Base-by-base conservation (phyloP, 2,797 vertebrate genomes). In the Myotis pilosus region DNA sequence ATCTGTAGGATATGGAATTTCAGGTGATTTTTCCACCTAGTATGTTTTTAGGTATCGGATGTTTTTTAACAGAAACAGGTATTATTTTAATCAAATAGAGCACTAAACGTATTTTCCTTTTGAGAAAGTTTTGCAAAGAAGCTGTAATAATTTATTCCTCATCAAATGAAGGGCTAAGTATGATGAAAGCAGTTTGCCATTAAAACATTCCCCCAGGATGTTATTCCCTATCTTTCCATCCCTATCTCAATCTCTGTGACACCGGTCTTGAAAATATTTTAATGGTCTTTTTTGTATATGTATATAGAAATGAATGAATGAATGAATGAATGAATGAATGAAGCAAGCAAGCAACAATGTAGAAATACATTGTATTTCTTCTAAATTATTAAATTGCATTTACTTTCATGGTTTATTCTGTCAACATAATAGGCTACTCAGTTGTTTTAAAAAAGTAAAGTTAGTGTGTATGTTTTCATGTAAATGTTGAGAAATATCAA, bases 401-500 rank as follows among this genome's bases (percentile, higher is more conserved):
- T 95, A 55, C 12, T 93, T 91, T 91, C 36, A 51, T 75, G 36
- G 62, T 23, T 75, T 86, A 28, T 71, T 94, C 84, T 72, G 17
- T 82, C 30, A 66, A 55, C 8, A 87, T 49, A 71, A 92, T 71
- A 81, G 8, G n/a, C 23, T 28, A 19, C 25, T 78, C 19, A 41
- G 44, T 19, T 90, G 3, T 71, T 89, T 89, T 49, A 12, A 75
- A 78, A 80, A 91, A 75, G 23, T 78, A 30, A 86, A 81, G 55
- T 36, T 90, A 78, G 11, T 68, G 22, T 76, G 36, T 68, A 44
- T 78, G 28, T 87, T 87, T 87, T 83, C 23, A 64, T 87, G 30
- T 75, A 75, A 89, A 85, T 90, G 22, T 57, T 89, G 66, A 96
- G 41, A 91, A 88, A 44, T 81, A 78, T 71, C 55, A 91, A 2